Percentiles rank a stretch among this genome's conserved stretches.
These are phyloP conservation scores for Torymus texanus DNA, from an alignment of 2,888 invertebrate species.

Conservation along the genomic window DNA sequence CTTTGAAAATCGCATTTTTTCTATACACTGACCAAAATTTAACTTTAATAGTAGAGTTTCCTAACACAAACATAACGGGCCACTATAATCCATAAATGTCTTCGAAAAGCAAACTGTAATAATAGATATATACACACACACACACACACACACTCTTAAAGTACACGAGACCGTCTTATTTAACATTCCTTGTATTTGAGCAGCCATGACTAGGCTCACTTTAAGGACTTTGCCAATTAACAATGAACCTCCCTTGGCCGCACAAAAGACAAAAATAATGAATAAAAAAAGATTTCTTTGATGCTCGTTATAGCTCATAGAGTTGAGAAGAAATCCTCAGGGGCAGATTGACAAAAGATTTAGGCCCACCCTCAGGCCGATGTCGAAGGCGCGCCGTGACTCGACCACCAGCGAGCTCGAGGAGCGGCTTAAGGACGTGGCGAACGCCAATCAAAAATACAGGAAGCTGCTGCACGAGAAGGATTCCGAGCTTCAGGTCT, in stretches of 20 bases:
- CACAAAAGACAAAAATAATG: conserved; percentile 38
- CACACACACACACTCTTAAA: too few species aligned
- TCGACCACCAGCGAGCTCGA: conserved; percentile 90
- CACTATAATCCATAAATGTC: too few species aligned
- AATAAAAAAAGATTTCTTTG: conserved; percentile 40
- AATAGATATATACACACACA: too few species aligned
- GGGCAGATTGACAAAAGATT: conserved; percentile 89
- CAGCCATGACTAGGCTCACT: too few species aligned
- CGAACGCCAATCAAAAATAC: conserved; percentile 89
- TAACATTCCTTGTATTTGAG: too few species aligned
- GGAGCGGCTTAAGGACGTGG: conserved; percentile 87
- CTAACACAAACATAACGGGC: too few species aligned
- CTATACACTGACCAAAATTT: too few species aligned
- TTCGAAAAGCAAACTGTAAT: too few species aligned
- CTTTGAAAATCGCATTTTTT: too few species aligned
- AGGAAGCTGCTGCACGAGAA: conserved; percentile 89
- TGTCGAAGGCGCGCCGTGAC: conserved; percentile 87
- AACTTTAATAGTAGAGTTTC: too few species aligned
- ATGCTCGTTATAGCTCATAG: conserved; percentile 82
- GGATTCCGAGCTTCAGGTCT: conserved; percentile 87
- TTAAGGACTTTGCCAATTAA: too few species aligned
- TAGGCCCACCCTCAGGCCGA: conserved; percentile 90
- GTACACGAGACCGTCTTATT: too few species aligned
- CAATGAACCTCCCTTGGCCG: not conserved
- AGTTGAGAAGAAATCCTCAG: conserved; percentile 89